These are phyloP conservation scores for Carollia perspicillata DNA, from an alignment of 2,113 vertebrate genomes.

Conservation along the genomic window DNA sequence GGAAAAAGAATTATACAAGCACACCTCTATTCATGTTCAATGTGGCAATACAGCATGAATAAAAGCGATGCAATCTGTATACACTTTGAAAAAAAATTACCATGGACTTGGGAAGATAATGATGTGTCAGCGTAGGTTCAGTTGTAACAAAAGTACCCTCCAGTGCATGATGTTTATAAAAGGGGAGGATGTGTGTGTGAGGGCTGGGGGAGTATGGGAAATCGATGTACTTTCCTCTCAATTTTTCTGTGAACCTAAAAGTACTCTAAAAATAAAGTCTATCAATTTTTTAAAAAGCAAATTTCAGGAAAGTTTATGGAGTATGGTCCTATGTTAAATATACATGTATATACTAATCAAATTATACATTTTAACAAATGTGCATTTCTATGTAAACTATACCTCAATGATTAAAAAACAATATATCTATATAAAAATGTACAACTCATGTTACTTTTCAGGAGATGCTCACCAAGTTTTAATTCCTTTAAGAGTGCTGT, in stretches of 20 bases:
- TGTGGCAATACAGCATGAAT: neutral
- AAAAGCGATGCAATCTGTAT: neutral
- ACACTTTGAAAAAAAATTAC: neutral
- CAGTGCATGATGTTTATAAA: accelerated
- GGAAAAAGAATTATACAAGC: neutral
- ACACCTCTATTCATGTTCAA: neutral
- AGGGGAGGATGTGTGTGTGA: neutral
- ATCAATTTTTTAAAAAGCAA: neutral
- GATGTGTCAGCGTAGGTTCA: neutral
- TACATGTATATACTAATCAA: neutral
- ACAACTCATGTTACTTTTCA: neutral
- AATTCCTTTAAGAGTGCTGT: neutral
- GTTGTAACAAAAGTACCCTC: neutral
- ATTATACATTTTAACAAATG: neutral
- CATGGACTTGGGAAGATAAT: neutral
- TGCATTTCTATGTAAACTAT: neutral
- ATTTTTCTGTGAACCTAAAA: neutral
- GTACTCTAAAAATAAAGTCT: neutral
- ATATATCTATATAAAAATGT: neutral
- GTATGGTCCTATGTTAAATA: neutral
- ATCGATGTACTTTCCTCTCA: neutral
- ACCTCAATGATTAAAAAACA: too few species aligned
- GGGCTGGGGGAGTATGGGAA: too few species aligned
- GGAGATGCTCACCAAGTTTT: neutral
- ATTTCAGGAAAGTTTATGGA: neutral